Evolutionary conservation across 2,888 invertebrate genomes (phyloP), one percentile per base, ranked within the genome.

Genomic region (Drosophila paramelanica): DNA sequence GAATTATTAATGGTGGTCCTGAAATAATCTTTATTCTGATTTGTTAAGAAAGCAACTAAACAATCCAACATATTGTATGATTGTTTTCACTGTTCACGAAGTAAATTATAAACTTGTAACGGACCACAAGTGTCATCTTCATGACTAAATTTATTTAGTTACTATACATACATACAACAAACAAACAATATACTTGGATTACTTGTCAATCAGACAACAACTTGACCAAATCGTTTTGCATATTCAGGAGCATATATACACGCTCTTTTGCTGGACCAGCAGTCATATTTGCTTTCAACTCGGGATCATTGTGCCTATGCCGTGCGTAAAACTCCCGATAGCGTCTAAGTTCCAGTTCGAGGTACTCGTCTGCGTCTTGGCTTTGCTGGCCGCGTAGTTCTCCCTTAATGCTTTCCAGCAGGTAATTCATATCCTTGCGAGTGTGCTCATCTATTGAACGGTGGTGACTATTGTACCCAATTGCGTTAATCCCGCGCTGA

Each of bases 191-290:
- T 13, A 17, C 13, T 8, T n/a, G n/a, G 11, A 1, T 5, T 38
- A 2, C 2, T 10, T 42, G 43, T 58, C 41, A 50, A 0, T 86
- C 70, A 10, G 45, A 69, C 23, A 90, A 61, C 50, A 90, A 33
- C 43, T 82, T 86, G 5, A 91, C 47, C 50, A 92, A 79, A 77
- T 90, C 89, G 5, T 80, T 90, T 68, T 91, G 91, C 62, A 92
- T 75, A 25, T 86, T 84, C 10, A 91, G 41, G 23, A 92, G 64
- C 57, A 92, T 58, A 57, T 73, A 88, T 0, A 78, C 73, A 6
- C 92, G 88, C 17, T 85, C 61, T n/a, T 69, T 55, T 1, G 53
- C 55, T 0, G 56, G 45, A 14, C 81, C 64, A 0, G 31, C 38
- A 0, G 42, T 36, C 5, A 62, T 20, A 6, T 52, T 17, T 0